phyloP scores from a whole-genome alignment of 2,888 invertebrate genomes.

The Busseola fusca region DNA sequence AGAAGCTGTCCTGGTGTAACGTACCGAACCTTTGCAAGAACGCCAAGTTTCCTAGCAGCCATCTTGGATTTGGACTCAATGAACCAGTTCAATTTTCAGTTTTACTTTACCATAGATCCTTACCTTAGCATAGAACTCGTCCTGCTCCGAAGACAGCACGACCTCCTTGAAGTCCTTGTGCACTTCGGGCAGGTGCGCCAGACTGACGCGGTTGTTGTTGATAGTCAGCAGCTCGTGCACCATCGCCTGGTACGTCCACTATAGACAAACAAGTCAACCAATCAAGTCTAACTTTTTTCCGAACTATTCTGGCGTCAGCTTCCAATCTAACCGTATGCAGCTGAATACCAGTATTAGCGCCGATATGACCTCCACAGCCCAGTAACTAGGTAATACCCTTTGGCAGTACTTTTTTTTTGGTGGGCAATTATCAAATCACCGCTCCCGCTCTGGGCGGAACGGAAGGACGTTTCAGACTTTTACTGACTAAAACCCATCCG shows the following conservation, averaged over 20 bases:
- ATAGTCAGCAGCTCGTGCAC: constrained; percentile 98
- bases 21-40: no score
- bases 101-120: not conserved
- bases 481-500: no score
- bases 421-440: no score
- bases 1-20: no score
- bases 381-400: not conserved
- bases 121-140: constrained; percentile 98
- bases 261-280: not conserved
- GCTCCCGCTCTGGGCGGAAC: no score
- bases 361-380: not conserved
- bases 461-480: no score
- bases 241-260: constrained; percentile 99
- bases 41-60: no score
- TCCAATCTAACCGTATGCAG: not conserved
- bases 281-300: not conserved
- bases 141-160: constrained; percentile 97
- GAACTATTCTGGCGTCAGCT: not conserved
- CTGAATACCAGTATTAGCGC: not conserved
- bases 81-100: no score
- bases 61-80: no score
- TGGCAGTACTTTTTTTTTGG: no score
- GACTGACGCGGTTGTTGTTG: constrained; percentile 97
- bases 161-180: constrained; percentile 97
- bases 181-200: constrained; percentile 95